Evolutionary conservation across 2,888 invertebrate genomes (phyloP), one percentile per base, ranked within the genome.

Genomic region (Baccha elongata): DNA sequence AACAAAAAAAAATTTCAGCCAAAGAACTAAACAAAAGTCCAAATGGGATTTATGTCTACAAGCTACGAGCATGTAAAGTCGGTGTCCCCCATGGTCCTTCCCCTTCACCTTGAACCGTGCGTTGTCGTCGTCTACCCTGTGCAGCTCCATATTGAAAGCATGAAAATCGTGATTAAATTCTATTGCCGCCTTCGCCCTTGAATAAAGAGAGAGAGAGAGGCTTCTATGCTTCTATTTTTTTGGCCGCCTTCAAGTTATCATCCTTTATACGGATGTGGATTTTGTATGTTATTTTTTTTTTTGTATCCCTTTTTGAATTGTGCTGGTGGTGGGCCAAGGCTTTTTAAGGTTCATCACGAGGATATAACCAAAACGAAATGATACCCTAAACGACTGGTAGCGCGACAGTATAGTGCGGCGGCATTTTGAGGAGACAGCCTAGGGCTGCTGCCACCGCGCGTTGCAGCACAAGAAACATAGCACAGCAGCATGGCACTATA

Each of bases 11-110:
- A 72, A 72, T 68, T 64, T 23, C 26, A 58, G 50, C 72, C 40
- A 44, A 52, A 42, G 64, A 53, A 40, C 72, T 62, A 73, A 78
- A 83, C 76, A 83, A 83, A 78, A 83, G 83, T 83, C 78, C 78
- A 78, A 78, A 83, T 76, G 76, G 79, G 76, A 84, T 84, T 84
- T 84, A 84, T 84, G 84, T 84, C 78, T 84, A 84, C 84, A 84
- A 84, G 79, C 73, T 53, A 53, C 58, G 79, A 71, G 84, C 79
- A 74, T 84, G 84, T 84, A 68, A 73, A 78, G 64, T 67, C 44
- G 55, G 21, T 83, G 67, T 67, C 58, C 64, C 73, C 65, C 62
- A 52, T 65, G 58, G 65, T 67, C 19, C 40, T 48, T 46, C 53
- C 46, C 48, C 19, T 42, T 37, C 40, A 42, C 58, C 42, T 29